A percentile compares a stretch with the other conserved stretches of the same genome.
Conservation (phyloP, 2,888 invertebrate species). For the Harpalus rubripes region DNA sequence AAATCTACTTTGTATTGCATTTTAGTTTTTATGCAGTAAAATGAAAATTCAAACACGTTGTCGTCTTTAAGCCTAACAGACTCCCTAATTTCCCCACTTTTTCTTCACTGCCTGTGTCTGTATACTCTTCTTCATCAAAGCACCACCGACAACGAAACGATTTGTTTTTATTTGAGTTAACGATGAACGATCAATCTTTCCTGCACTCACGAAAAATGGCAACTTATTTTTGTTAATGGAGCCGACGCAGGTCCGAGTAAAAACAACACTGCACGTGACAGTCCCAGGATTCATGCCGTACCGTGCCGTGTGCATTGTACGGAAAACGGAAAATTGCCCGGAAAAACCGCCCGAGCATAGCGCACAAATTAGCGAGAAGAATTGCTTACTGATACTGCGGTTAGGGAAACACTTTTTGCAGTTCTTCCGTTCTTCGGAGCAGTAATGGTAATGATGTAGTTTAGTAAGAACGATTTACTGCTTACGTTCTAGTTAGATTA, state of each 20-base stretch:
- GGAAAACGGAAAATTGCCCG: conserved; percentile 27
- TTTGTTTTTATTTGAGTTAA: conserved; percentile 64
- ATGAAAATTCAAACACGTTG: neutral
- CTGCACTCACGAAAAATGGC: conserved; percentile 51
- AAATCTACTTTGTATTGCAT: no score
- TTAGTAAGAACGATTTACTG: no score
- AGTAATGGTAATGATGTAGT: no score
- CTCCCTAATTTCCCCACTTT: neutral
- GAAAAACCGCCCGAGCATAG: neutral
- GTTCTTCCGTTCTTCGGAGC: no score
- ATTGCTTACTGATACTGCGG: no score
- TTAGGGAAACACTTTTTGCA: no score
- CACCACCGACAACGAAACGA: conserved; percentile 35
- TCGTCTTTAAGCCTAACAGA: neutral
- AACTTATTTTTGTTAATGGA: conserved; percentile 63
- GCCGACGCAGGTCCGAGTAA: neutral
- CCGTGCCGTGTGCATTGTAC: neutral
- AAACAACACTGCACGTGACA: conserved; percentile 53
- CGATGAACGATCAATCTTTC: conserved; percentile 60
- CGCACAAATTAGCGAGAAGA: no score
- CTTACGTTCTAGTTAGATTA: no score
- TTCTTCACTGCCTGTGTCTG: neutral
- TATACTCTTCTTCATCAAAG: conserved; percentile 15
- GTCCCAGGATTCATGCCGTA: conserved; percentile 8
- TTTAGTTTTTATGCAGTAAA: neutral